phyloP scores from a whole-genome alignment of 2,888 invertebrate genomes.

The Volucella bombylans region DNA sequence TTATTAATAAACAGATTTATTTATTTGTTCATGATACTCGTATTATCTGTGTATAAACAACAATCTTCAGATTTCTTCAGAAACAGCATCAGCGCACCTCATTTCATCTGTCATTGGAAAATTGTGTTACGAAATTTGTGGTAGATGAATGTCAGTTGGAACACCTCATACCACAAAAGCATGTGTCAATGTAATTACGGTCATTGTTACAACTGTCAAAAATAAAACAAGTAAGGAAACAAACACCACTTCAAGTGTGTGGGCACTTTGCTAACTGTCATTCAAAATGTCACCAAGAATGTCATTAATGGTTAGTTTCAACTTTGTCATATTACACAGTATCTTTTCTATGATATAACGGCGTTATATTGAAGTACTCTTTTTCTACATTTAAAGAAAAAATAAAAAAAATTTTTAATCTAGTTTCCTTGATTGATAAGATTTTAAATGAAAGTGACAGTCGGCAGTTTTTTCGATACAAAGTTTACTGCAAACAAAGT shows the following conservation, averaged over 20 bases:
- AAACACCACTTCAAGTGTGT: conserved; percentile 44
- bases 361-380: neutral
- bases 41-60: conserved; percentile 14
- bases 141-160: neutral
- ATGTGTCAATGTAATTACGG: conserved; percentile 20
- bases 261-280: conserved; percentile 64
- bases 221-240: conserved; percentile 9
- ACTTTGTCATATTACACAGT: conserved; percentile 16
- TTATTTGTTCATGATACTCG: neutral
- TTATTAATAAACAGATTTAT: conserved; percentile 31
- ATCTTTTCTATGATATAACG: conserved; percentile 16
- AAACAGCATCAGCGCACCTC: neutral
- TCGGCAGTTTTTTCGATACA: conserved; percentile 35
- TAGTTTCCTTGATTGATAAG: conserved; percentile 64
- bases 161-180: neutral
- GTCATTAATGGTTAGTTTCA: conserved; percentile 42
- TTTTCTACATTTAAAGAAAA: conserved; percentile 18
- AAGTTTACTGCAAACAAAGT: conserved; percentile 31
- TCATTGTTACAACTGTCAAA: conserved; percentile 39
- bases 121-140: neutral
- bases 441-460: conserved; percentile 34
- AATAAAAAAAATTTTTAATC: conserved; percentile 35
- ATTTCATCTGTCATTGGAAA: conserved; percentile 36
- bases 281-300: conserved; percentile 59
- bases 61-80: neutral